A percentile compares a stretch with the other conserved stretches of the same genome.
These are phyloP conservation scores for Drosophila nikananu DNA, from an alignment of 1,140 invertebrate species.

Conservation along the genomic window DNA sequence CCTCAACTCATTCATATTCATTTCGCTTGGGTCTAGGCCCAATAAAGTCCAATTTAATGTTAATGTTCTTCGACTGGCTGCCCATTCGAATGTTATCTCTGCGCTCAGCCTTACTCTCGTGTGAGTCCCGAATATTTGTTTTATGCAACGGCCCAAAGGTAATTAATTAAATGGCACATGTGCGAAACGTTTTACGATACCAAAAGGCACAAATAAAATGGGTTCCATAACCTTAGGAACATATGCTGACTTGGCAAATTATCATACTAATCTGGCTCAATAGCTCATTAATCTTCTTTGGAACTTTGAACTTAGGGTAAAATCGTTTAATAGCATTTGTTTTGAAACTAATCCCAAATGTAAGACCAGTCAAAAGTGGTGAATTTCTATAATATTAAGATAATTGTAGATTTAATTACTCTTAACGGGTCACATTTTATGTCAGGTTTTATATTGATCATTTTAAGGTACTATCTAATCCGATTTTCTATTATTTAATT, in stretches of 20 bases:
- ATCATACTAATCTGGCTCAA: background rate
- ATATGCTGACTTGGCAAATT: slow-evolving; percentile 15
- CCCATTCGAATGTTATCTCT: slow-evolving; percentile 12
- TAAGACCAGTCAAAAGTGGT: background rate
- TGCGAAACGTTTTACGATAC: slow-evolving; percentile 29
- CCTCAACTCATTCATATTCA: slow-evolving; percentile 70
- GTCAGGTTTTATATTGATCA: background rate
- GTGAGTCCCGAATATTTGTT: slow-evolving; percentile 7
- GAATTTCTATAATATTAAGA: background rate
- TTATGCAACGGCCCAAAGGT: slow-evolving; percentile 45
- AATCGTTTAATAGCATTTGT: background rate
- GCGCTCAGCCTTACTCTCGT: background rate
- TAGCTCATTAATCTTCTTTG: slow-evolving; percentile 1
- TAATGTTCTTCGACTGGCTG: slow-evolving; percentile 34
- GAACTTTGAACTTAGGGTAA: background rate
- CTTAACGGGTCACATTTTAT: background rate
- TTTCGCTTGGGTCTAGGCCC: slow-evolving; percentile 33
- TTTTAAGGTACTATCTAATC: background rate
- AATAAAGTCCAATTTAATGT: slow-evolving; percentile 61
- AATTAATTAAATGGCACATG: slow-evolving; percentile 56
- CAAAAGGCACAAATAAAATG: background rate
- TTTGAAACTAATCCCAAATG: background rate
- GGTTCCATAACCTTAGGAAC: slow-evolving; percentile 19
- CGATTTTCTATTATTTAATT: slow-evolving; percentile 12
- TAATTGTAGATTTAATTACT: background rate